These are phyloP conservation scores for Cyprinella venusta DNA, from an alignment of 2,797 vertebrate genomes.

Conservation along the genomic window DNA sequence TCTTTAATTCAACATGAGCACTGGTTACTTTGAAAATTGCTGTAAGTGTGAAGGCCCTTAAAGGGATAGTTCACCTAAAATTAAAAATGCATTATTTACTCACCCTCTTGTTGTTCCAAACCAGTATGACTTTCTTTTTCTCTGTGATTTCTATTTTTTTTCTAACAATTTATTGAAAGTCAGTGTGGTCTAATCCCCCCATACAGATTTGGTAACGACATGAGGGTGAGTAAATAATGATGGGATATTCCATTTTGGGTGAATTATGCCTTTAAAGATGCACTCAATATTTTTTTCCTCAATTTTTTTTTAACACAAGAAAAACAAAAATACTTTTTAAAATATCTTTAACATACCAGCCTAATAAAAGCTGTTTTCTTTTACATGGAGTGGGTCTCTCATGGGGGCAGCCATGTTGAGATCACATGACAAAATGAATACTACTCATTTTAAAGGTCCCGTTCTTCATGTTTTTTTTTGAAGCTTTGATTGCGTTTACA, in stretches of 20 bases:
- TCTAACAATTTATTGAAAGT: not conserved
- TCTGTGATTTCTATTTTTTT: not conserved
- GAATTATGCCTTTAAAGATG: slow-evolving; percentile 21
- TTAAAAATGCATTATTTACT: not conserved
- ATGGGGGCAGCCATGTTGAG: not conserved
- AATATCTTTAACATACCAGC: not conserved
- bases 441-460: not conserved
- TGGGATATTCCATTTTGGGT: not conserved
- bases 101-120: not conserved
- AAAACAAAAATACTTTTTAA: not conserved
- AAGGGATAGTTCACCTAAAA: not conserved
- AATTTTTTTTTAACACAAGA: not conserved
- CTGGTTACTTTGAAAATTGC: not conserved
- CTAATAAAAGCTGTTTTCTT: slow-evolving; percentile 6
- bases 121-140: not conserved
- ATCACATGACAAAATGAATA: not conserved
- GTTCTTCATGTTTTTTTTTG: too few relatives aligned
- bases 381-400: not conserved
- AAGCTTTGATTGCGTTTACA: too few relatives aligned
- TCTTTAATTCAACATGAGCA: not conserved
- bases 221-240: not conserved
- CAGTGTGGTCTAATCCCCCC: not conserved
- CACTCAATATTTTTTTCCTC: slow-evolving; percentile 10
- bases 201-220: not conserved
- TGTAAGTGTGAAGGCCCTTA: slow-evolving; percentile 15